Evolutionary conservation across 1,140 invertebrate species (phyloP), one percentile per base, ranked within the genome.

Genomic region (Pseudomyrmex sp.): DNA sequence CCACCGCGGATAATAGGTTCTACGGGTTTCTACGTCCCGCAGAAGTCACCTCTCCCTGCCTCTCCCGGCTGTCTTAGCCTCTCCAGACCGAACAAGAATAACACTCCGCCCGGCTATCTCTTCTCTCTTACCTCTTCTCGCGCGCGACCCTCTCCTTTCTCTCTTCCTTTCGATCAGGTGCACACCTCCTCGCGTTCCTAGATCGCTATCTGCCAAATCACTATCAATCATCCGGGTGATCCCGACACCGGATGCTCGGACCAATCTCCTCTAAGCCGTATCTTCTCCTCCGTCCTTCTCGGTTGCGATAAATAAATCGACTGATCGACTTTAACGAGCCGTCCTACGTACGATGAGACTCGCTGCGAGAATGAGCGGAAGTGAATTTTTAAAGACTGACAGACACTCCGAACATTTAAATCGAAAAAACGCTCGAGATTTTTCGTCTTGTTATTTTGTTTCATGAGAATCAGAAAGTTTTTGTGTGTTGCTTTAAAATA

Each of bases 141-240:
- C 54, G 56, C 52, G 50, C 12, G 9, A 13, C 13, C 48, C 13
- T 26, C 35, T 13, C 15, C 26, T 46, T 12, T 79, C 46, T 58
- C 72, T 75, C 80, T 59, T 66, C 44, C 66, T 73, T 87, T 76
- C 65, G 70, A 72, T 85, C 88, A 88, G 86, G 83, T 83, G 86
- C 86, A 74, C 80, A 74, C 73, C 84, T 88, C 69, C 26, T 62
- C 69, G 73, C 76, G 85, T 77, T 72, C 87, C 69, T 69, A 88
- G 90, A 91, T 91, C 90, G 87, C 83, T 91, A 91, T 91, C 91
- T 89, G 90, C 85, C 88, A 91, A 91, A 90, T 91, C 91, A 89
- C 89, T 91, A 91, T 91, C 91, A 91, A 91, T 91, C 91, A 91
- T 88, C 69, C 86, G 74, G 77, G 75, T 85, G 79, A 83, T 85